These are phyloP conservation scores for Sprattus sprattus DNA, from an alignment of 2,113 vertebrate genomes.

Conservation along the genomic window DNA sequence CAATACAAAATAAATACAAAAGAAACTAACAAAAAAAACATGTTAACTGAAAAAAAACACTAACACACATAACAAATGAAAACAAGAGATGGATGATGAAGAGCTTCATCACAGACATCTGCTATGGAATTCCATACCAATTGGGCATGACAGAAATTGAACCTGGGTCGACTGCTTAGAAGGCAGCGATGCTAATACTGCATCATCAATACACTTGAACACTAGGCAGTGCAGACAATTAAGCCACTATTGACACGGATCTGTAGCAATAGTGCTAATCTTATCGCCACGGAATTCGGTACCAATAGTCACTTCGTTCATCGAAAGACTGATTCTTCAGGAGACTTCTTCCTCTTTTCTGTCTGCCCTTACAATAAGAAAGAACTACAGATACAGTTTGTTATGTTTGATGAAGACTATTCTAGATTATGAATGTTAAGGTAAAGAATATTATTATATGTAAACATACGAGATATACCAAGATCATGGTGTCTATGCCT, in stretches of 20 bases:
- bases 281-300: no score
- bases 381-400: not conserved
- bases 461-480: not conserved
- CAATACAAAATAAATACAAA: no score
- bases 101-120: not conserved
- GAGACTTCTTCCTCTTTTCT: not conserved
- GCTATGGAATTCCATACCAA: no score
- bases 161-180: no score
- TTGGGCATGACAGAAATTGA: no score
- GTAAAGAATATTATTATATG: not conserved
- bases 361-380: not conserved
- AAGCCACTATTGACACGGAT: no score
- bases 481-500: not conserved
- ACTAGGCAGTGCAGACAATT: no score
- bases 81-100: not conserved
- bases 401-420: not conserved
- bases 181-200: no score
- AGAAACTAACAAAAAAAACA: no score
- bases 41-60: not conserved
- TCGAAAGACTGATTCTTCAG: not conserved
- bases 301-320: no score
- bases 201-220: no score
- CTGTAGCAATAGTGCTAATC: no score
- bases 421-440: not conserved
- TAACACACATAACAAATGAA: not conserved